Conservation (phyloP, 1,140 invertebrate species). For the Asobara japonica region DNA sequence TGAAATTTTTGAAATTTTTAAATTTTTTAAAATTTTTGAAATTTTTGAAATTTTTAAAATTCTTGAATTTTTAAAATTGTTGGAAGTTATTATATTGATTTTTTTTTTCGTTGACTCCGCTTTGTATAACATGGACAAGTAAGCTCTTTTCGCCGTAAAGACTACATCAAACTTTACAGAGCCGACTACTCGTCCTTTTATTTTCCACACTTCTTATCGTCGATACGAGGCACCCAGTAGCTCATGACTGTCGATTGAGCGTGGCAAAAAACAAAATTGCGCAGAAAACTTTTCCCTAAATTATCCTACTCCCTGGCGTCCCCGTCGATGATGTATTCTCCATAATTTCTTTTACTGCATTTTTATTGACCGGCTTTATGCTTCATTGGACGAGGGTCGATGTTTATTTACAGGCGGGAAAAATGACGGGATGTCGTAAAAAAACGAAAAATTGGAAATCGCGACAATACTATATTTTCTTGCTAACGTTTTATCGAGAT, state of each 20-base stretch:
- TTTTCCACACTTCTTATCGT: not conserved
- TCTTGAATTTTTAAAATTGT: no score
- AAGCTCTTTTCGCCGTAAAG: not conserved
- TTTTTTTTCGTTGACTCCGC: no score
- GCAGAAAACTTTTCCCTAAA: not conserved
- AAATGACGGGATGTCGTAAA: not conserved
- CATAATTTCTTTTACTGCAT: conserved; percentile 4
- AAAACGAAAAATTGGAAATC: no score
- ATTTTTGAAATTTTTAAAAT: no score
- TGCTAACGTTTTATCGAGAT: no score
- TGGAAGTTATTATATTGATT: no score
- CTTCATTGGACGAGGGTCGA: not conserved
- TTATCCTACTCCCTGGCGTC: not conserved
- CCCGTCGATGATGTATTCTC: not conserved
- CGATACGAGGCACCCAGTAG: not conserved
- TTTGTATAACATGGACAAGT: no score
- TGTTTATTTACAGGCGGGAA: not conserved
- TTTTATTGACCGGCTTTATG: not conserved
- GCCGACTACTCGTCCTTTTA: not conserved
- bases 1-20: no score
- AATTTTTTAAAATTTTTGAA: no score
- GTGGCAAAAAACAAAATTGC: not conserved
- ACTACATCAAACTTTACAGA: conserved; percentile 1
- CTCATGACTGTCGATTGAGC: not conserved
- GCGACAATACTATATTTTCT: no score